Conservation (phyloP, 2,797 vertebrate genomes). For the Chelmon rostratus region DNA sequence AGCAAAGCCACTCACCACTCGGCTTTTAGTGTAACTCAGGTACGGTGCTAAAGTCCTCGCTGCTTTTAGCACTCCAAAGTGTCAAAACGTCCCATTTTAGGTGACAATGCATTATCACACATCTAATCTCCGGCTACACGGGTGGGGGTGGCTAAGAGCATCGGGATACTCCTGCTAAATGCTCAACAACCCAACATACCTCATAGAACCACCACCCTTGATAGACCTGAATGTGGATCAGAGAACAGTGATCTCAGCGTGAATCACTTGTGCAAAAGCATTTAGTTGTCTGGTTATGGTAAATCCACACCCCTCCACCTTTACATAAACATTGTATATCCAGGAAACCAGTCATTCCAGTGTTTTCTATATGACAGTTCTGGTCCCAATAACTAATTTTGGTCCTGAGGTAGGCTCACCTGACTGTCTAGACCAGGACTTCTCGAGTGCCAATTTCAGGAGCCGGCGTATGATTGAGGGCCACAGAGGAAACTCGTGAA, state of each 20-base stretch:
- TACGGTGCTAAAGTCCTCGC: slow-evolving; percentile 56
- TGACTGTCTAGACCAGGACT: too few species aligned
- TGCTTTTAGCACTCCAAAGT: slow-evolving; percentile 86
- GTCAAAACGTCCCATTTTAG: slow-evolving; percentile 78
- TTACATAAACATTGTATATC: slow-evolving; percentile 6
- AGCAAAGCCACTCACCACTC: slow-evolving; percentile 26
- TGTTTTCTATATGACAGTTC: not conserved
- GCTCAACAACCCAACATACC: slow-evolving; percentile 11
- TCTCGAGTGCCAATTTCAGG: too few species aligned
- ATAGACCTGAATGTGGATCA: slow-evolving; percentile 24
- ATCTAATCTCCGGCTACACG: slow-evolving; percentile 58
- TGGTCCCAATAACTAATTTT: not conserved
- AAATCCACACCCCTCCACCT: slow-evolving; percentile 19
- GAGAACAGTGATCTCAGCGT: slow-evolving; percentile 14
- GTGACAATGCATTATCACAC: slow-evolving; percentile 81
- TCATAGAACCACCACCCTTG: not conserved
- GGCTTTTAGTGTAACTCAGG: slow-evolving; percentile 67
- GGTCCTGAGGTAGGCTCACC: not conserved
- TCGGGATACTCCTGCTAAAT: slow-evolving; percentile 28
- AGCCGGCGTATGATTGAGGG: too few species aligned
- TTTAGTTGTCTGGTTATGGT: not conserved
- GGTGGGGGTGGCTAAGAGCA: slow-evolving; percentile 61
- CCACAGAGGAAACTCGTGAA: too few species aligned
- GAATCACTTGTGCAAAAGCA: slow-evolving; percentile 4
- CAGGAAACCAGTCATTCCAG: slow-evolving; percentile 25